Percentiles rank a stretch among this genome's conserved stretches.
Conservation (phyloP, 2,888 invertebrate genomes). For the Acleris laterana region DNA sequence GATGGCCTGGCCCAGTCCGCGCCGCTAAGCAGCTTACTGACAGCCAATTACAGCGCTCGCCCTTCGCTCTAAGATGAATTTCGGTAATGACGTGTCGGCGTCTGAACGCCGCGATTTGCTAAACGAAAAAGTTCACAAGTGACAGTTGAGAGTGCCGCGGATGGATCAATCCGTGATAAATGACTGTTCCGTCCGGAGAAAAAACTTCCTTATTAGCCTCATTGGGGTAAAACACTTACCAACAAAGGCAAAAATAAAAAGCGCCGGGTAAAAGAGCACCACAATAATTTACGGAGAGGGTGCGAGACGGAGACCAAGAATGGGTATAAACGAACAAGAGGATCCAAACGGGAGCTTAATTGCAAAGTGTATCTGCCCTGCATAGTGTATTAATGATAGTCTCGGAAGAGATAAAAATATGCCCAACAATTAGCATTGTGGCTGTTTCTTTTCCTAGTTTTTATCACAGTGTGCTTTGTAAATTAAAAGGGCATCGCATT, state of each 20-base stretch:
- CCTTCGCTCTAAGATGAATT: conserved; percentile 48
- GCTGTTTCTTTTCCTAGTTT: too few relatives aligned
- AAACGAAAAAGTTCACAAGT: conserved; percentile 69
- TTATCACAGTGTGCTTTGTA: too few relatives aligned
- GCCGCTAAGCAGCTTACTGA: conserved; percentile 56
- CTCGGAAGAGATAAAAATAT: background rate
- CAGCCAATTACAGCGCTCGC: conserved; percentile 56
- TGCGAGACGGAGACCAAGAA: conserved; percentile 17
- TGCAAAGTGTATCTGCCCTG: conserved; percentile 17
- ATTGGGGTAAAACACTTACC: conserved; percentile 27
- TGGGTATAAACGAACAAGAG: conserved; percentile 24
- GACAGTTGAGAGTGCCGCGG: conserved; percentile 61
- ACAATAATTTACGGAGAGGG: conserved; percentile 29
- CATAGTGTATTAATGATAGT: background rate
- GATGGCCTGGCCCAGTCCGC: conserved; percentile 40
- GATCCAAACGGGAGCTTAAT: conserved; percentile 29
- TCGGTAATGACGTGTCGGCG: conserved; percentile 53
- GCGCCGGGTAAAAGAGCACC: conserved; percentile 33
- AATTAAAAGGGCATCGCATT: too few relatives aligned
- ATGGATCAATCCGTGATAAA: conserved; percentile 74
- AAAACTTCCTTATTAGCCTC: conserved; percentile 37
- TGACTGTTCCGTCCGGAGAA: conserved; percentile 54
- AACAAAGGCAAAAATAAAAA: conserved; percentile 21
- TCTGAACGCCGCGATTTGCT: conserved; percentile 53
- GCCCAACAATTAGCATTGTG: too few relatives aligned